Percentiles rank a stretch among this genome's conserved stretches.
Evolutionary conservation across 2,888 invertebrate genomes (phyloP).

Genomic region (Apoda limacodes): DNA sequence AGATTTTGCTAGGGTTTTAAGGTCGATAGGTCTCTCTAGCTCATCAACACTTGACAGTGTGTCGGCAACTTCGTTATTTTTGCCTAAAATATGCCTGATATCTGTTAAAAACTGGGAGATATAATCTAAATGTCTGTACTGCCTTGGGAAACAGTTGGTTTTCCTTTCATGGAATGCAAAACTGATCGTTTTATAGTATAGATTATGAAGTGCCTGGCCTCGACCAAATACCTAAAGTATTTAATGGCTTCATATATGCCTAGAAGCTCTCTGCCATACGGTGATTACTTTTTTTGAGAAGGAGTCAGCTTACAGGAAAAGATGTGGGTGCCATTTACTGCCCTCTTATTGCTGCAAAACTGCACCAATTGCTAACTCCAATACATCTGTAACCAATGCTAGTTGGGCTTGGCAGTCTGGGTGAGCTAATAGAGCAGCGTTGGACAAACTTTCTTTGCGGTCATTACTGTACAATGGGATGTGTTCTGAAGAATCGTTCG

Average conservation of each 20-base stretch:
- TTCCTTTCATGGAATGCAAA: constrained; percentile 27
- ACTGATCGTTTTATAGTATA: constrained; percentile 30
- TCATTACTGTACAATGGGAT: no score
- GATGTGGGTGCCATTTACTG: constrained; percentile 27
- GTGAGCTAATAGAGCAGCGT: constrained; percentile 26
- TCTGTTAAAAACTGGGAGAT: constrained; percentile 30
- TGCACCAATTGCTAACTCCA: no score
- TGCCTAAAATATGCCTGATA: constrained; percentile 26
- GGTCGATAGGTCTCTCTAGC: neutral
- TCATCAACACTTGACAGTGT: constrained; percentile 8
- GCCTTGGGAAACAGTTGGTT: constrained; percentile 26
- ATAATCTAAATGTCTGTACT: constrained; percentile 28
- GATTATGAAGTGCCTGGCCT: constrained; percentile 27
- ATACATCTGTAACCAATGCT: no score
- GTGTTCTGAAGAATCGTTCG: no score
- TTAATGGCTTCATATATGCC: constrained; percentile 29
- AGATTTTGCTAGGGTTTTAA: neutral
- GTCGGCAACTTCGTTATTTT: constrained; percentile 23
- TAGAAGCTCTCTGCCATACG: constrained; percentile 32
- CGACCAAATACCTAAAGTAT: constrained; percentile 29
- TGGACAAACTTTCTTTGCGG: constrained; percentile 23
- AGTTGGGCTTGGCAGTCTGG: no score
- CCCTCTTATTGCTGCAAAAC: constrained; percentile 28
- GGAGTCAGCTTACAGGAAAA: no score
- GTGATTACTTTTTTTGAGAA: constrained; percentile 25